Evolutionary conservation across 2,113 vertebrate species (phyloP).

Genomic region (Pseudorectes ferrugineus): DNA sequence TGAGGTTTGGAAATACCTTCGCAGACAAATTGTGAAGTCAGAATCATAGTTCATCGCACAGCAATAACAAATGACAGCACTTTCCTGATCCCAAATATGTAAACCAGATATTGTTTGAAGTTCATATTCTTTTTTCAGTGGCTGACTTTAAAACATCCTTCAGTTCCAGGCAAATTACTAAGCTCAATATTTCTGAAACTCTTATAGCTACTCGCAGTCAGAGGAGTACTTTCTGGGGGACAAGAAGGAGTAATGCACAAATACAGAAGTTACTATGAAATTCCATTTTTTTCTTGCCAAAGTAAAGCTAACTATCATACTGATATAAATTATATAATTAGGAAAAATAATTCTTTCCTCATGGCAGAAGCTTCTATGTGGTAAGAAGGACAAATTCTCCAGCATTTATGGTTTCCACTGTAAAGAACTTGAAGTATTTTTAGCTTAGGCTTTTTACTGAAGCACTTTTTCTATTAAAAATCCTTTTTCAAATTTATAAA

Average conservation of each 20-base stretch:
- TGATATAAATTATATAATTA: background rate
- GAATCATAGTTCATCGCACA: background rate
- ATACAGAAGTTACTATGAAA: background rate
- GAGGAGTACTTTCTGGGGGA: background rate
- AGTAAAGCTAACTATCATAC: background rate
- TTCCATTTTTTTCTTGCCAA: background rate
- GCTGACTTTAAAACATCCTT: background rate
- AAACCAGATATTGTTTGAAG: background rate
- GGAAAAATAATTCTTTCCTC: background rate
- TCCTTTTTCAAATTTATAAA: background rate
- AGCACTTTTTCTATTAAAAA: background rate
- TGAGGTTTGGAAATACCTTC: background rate
- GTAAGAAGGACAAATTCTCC: background rate
- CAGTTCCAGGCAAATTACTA: background rate
- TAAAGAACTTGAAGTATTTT: background rate
- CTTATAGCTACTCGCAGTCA: background rate
- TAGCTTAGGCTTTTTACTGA: background rate
- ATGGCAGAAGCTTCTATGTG: background rate
- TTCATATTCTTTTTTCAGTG: background rate
- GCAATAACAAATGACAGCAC: background rate
- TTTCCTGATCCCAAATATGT: background rate
- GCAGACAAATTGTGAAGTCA: background rate
- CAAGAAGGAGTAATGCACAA: background rate
- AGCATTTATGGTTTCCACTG: background rate
- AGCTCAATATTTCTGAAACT: background rate